Evolutionary conservation across 2,113 vertebrate genomes (phyloP).

Genomic region (Spilogale gracilis): DNA sequence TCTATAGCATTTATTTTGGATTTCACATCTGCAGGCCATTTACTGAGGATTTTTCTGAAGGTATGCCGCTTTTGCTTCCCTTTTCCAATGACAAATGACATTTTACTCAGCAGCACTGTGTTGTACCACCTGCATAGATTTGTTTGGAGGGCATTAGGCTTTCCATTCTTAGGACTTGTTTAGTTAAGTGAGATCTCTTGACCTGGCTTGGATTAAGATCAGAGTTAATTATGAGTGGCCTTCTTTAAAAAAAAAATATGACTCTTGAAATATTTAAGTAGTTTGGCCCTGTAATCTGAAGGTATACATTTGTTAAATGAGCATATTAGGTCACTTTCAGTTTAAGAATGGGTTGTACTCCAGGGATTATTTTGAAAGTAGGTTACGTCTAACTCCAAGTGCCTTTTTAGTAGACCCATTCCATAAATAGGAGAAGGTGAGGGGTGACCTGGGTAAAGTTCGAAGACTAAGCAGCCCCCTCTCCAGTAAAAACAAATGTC

Average conservation of each 20-base stretch:
- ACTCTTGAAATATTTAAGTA: neutral
- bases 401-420: neutral
- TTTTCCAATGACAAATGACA: neutral
- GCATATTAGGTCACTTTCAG: slow-evolving; percentile 20
- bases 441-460: neutral
- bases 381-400: neutral
- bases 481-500: neutral
- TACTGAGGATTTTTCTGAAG: neutral
- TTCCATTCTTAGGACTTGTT: neutral
- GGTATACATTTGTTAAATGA: neutral
- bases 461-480: neutral
- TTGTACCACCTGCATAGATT: neutral
- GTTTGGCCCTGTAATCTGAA: neutral
- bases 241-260: neutral
- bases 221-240: neutral
- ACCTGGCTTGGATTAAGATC: slow-evolving; percentile 34
- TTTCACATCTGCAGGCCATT: slow-evolving; percentile 23
- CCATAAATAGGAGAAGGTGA: neutral
- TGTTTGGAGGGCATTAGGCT: neutral
- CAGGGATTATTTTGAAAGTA: slow-evolving; percentile 9
- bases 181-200: neutral
- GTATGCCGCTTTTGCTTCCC: neutral
- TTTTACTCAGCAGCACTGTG: neutral
- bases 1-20: slow-evolving; percentile 23
- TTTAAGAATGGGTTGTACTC: slow-evolving; percentile 43